Evolutionary conservation across 2,888 invertebrate genomes (phyloP).

Genomic region (Drosophila falleni): DNA sequence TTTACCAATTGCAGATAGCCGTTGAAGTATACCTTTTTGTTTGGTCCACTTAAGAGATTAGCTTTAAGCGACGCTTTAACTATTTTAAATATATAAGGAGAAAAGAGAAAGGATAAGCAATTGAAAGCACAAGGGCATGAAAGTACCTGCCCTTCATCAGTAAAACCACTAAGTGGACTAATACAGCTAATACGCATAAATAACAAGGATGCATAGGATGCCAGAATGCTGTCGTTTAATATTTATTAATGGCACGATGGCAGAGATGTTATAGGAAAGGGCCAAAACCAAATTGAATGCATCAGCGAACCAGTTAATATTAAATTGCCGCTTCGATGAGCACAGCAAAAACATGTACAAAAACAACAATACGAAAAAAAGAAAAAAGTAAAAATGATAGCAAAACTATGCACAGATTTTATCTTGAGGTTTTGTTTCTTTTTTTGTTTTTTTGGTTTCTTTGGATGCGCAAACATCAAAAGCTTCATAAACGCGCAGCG

Average conservation of each 20-base stretch:
- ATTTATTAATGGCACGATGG: slow-evolving; percentile 67
- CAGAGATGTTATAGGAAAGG: slow-evolving; percentile 20
- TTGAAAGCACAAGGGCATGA: slow-evolving; percentile 41
- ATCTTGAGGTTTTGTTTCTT: slow-evolving; percentile 46
- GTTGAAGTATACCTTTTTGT: neutral
- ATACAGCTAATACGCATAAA: slow-evolving; percentile 47
- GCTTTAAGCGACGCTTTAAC: neutral
- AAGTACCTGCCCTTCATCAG: slow-evolving; percentile 25
- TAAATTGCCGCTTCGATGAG: slow-evolving; percentile 75
- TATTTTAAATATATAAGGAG: neutral
- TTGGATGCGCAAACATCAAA: slow-evolving; percentile 66
- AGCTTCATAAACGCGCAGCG: slow-evolving; percentile 76
- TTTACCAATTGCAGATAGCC: neutral
- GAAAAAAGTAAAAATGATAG: slow-evolving; percentile 10
- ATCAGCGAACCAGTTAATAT: slow-evolving; percentile 79
- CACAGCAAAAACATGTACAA: slow-evolving; percentile 29
- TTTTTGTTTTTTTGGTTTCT: slow-evolving; percentile 16
- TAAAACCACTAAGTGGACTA: slow-evolving; percentile 48
- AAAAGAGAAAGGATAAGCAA: slow-evolving; percentile 5
- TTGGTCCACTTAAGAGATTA: neutral
- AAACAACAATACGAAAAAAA: slow-evolving; percentile 33
- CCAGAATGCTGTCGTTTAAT: slow-evolving; percentile 53
- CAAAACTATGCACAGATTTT: slow-evolving; percentile 64
- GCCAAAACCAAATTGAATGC: slow-evolving; percentile 69
- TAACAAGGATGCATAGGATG: slow-evolving; percentile 25